Conservation (phyloP, 2,797 vertebrate genomes). For the Tamandua tetradactyla region DNA sequence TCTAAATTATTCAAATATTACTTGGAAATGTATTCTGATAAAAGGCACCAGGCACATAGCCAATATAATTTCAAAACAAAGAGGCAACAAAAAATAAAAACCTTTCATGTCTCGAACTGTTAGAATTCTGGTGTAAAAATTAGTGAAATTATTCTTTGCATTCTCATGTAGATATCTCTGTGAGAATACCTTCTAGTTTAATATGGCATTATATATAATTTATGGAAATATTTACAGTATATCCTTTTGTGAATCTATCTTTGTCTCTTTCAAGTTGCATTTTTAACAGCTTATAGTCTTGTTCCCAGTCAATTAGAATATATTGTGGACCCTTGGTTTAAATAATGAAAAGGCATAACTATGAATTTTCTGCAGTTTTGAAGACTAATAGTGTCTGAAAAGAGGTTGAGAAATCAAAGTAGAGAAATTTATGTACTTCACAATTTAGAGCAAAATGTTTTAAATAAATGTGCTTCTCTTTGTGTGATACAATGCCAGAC, state of each 20-base stretch:
- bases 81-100: slow-evolving; percentile 44
- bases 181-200: slow-evolving; percentile 14
- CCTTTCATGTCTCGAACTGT: not conserved
- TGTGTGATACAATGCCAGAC: not conserved
- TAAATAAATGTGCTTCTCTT: not conserved
- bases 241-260: not conserved
- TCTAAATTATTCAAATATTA: slow-evolving; percentile 76
- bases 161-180: not conserved
- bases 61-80: slow-evolving; percentile 69
- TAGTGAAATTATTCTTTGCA: not conserved
- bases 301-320: slow-evolving; percentile 35
- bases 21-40: slow-evolving; percentile 66
- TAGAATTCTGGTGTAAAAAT: slow-evolving; percentile 54
- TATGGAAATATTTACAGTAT: not conserved
- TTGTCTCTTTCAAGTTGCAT: slow-evolving; percentile 56
- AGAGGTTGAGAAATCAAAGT: not conserved
- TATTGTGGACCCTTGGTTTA: not conserved
- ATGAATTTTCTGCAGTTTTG: slow-evolving; percentile 47
- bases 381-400: not conserved
- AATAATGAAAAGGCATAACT: slow-evolving; percentile 10
- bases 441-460: not conserved
- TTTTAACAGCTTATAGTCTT: not conserved
- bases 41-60: slow-evolving; percentile 60
- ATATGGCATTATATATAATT: not conserved
- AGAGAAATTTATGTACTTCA: not conserved